A percentile compares a stretch with the other conserved stretches of the same genome.
Conservation (phyloP, 2,797 vertebrate genomes). For the Acestrorhynchus altus region DNA sequence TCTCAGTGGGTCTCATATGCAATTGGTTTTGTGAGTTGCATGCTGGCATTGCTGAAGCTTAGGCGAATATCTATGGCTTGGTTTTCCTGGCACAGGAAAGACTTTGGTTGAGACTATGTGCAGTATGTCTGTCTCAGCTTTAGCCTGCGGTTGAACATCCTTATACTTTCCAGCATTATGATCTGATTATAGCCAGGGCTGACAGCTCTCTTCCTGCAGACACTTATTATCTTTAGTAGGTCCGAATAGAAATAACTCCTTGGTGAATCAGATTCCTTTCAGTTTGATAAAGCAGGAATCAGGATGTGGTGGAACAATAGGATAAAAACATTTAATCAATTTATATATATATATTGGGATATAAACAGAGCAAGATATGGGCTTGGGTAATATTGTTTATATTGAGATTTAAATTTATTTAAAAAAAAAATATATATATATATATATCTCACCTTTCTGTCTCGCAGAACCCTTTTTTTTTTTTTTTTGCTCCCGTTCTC, state of each 20-base stretch:
- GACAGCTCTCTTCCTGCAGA: neutral
- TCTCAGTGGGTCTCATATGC: slow-evolving; percentile 1
- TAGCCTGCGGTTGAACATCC: neutral
- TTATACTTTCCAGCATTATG: neutral
- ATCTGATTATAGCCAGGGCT: neutral
- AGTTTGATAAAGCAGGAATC: neutral
- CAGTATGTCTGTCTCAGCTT: neutral
- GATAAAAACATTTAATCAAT: too few relatives aligned
- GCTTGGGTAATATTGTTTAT: too few relatives aligned
- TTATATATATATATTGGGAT: too few relatives aligned
- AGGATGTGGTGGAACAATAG: neutral
- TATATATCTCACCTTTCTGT: too few relatives aligned
- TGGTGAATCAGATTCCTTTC: neutral
- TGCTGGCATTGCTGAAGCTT: neutral
- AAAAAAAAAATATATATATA: too few relatives aligned
- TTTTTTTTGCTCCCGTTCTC: too few relatives aligned
- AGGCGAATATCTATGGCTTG: neutral
- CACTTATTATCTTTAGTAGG: neutral
- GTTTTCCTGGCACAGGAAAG: neutral
- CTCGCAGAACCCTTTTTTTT: too few relatives aligned
- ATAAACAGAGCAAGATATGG: too few relatives aligned
- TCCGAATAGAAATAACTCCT: neutral
- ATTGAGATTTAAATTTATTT: too few relatives aligned
- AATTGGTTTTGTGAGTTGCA: neutral
- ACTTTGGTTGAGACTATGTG: neutral